A percentile compares a stretch with the other conserved stretches of the same genome.
Evolutionary conservation across 2,797 vertebrate species (phyloP).

Genomic region (Artibeus jamaicensis): DNA sequence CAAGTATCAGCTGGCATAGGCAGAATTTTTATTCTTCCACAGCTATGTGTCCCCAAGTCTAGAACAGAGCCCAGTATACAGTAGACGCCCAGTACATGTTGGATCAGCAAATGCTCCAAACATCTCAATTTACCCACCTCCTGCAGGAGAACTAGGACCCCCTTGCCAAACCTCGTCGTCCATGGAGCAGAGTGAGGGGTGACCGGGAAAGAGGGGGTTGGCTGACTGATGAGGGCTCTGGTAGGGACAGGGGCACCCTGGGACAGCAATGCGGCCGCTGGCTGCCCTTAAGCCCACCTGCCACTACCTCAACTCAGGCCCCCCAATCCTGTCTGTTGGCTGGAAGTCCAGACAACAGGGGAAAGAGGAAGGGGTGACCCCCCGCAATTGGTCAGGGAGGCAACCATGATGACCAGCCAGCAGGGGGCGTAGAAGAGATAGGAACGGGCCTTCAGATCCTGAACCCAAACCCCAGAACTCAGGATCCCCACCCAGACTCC

Average conservation of each 20-base stretch:
- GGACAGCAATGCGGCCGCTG: not conserved
- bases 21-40: not conserved
- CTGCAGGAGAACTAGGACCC: not conserved
- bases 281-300: not conserved
- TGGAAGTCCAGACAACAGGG: not conserved
- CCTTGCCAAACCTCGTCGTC: not conserved
- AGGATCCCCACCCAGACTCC: not conserved
- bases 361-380: not conserved
- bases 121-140: not conserved
- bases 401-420: not conserved
- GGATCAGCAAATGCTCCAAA: not conserved
- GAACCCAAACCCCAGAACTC: not conserved
- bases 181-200: no score
- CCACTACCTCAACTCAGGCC: no score
- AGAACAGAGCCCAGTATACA: not conserved
- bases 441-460: not conserved
- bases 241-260: not conserved
- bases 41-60: not conserved
- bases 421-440: constrained; percentile 53
- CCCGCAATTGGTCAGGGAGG: rapidly evolving
- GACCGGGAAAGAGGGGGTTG: not conserved
- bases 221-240: not conserved
- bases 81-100: not conserved
- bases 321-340: not conserved
- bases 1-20: not conserved